These are phyloP conservation scores for Eulemur macaco DNA, from an alignment of 2,113 vertebrate species.

Conservation along the genomic window DNA sequence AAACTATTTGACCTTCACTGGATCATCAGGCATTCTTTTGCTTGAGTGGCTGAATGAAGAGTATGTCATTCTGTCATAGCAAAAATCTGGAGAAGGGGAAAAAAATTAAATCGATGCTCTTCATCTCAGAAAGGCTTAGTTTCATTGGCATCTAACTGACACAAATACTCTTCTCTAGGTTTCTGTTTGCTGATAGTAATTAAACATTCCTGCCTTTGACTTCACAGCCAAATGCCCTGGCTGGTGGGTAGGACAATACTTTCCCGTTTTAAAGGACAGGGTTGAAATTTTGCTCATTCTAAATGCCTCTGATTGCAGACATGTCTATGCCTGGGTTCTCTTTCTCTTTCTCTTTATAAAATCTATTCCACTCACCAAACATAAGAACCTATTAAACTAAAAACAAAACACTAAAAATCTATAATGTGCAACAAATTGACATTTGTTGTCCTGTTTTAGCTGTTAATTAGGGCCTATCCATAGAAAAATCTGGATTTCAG, in stretches of 20 bases:
- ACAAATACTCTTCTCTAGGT: conserved; percentile 81
- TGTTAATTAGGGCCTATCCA: not conserved
- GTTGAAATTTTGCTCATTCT: conserved; percentile 7
- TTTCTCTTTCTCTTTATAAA: not conserved
- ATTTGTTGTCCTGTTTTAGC: not conserved
- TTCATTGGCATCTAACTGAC: conserved; percentile 82
- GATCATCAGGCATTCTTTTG: conserved; percentile 82
- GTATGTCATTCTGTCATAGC: conserved; percentile 85
- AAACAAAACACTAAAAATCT: not conserved
- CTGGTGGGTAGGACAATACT: conserved; percentile 2
- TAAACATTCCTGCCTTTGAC: conserved; percentile 80
- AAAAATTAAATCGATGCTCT: conserved; percentile 83
- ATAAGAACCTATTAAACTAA: not conserved
- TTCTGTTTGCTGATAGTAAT: conserved; percentile 83
- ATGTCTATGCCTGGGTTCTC: not conserved
- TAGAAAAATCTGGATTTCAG: not conserved
- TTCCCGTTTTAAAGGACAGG: not conserved
- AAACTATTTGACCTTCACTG: conserved; percentile 84
- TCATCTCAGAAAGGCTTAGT: conserved; percentile 79
- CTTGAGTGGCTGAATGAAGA: conserved; percentile 84
- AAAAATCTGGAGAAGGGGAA: conserved; percentile 68
- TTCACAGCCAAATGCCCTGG: conserved; percentile 55
- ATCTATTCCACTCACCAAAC: not conserved
- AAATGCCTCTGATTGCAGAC: conserved; percentile 8
- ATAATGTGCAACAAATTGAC: not conserved